Percentiles rank a stretch among this genome's conserved stretches.
Conservation (phyloP, 2,113 vertebrate genomes). For the Heteronetta atricapilla region DNA sequence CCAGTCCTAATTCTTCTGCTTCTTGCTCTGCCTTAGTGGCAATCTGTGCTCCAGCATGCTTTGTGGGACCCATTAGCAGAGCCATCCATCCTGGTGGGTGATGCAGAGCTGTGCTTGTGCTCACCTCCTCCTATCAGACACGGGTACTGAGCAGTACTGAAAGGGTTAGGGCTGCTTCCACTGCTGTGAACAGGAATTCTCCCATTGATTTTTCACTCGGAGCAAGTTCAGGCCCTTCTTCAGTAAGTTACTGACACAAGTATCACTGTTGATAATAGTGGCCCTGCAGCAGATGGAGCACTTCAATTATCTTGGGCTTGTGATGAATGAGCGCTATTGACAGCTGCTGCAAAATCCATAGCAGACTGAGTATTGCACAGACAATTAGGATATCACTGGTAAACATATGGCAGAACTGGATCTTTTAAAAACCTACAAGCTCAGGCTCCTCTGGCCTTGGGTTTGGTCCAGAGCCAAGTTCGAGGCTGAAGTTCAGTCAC, state of each 20-base stretch:
- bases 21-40: not conserved
- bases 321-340: slow-evolving; percentile 66
- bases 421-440: slow-evolving; percentile 13
- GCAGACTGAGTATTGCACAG: slow-evolving; percentile 54
- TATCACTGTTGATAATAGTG: slow-evolving; percentile 57
- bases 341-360: slow-evolving; percentile 73
- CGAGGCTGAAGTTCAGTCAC: not conserved
- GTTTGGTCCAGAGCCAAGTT: slow-evolving; percentile 46
- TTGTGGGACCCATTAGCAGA: not conserved
- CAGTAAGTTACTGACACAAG: slow-evolving; percentile 65
- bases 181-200: slow-evolving; percentile 13
- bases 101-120: not conserved
- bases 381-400: slow-evolving; percentile 63
- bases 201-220: slow-evolving; percentile 44
- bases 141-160: not conserved
- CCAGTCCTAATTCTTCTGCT: not conserved
- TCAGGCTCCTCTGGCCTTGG: not conserved
- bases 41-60: not conserved
- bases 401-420: slow-evolving; percentile 60
- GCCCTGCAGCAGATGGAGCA: slow-evolving; percentile 68
- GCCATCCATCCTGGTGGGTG: not conserved
- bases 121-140: fast-evolving
- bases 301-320: slow-evolving; percentile 63
- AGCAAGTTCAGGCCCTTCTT: slow-evolving; percentile 63
- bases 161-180: slow-evolving; percentile 38